These are phyloP conservation scores for Ophonus ardosiacus DNA, from an alignment of 2,888 invertebrate species.

Conservation along the genomic window DNA sequence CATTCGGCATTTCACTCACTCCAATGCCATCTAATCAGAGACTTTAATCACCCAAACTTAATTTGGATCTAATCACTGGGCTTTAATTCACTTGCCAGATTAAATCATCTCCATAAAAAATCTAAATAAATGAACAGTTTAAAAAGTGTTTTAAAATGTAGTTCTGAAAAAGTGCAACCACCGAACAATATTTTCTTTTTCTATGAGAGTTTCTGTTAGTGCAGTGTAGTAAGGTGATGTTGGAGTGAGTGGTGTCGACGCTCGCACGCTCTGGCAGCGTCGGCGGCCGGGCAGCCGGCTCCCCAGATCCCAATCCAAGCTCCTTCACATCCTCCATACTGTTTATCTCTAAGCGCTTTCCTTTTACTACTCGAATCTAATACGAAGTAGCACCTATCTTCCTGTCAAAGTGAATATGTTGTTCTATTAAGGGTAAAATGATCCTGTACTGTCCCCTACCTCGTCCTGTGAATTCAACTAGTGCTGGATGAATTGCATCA, in stretches of 20 bases:
- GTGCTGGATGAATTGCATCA: not conserved
- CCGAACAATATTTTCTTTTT: conserved; percentile 6
- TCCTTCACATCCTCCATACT: not conserved
- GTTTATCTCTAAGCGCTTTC: not conserved
- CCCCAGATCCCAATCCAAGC: conserved; percentile 1
- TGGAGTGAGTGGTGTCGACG: conserved; percentile 42
- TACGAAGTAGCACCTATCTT: not conserved
- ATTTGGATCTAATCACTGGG: conserved; percentile 13
- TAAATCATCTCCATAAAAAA: not conserved
- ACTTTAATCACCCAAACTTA: conserved; percentile 11
- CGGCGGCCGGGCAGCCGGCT: conserved; percentile 53
- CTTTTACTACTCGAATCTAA: not conserved
- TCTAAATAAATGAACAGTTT: not conserved
- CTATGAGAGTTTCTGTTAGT: not conserved
- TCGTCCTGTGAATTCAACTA: not conserved
- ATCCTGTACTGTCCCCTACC: not conserved
- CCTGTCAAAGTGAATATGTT: not conserved
- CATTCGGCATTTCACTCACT: conserved; percentile 50
- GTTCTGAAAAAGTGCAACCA: not conserved
- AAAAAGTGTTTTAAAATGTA: conserved; percentile 1
- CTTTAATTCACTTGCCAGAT: conserved; percentile 22
- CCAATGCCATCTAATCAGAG: conserved; percentile 35
- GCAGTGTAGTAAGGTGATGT: conserved; percentile 15
- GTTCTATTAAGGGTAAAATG: not conserved
- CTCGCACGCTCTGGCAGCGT: conserved; percentile 61